A percentile compares a stretch with the other conserved stretches of the same genome.
These are phyloP conservation scores for Australoheros facetus DNA, from an alignment of 2,797 vertebrate genomes.

Conservation along the genomic window DNA sequence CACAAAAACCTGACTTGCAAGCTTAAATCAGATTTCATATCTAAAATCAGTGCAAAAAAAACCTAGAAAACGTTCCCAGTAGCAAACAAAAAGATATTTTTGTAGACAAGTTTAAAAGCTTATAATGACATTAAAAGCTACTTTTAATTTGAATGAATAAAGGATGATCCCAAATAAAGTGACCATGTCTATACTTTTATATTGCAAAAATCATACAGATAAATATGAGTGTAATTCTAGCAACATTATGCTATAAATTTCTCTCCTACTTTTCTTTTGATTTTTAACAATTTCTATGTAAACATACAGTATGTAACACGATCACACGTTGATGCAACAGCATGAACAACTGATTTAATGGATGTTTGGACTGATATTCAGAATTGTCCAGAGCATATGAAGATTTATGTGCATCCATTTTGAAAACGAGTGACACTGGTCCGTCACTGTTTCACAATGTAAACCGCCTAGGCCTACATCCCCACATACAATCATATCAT, in stretches of 20 bases:
- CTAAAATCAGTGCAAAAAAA: neutral
- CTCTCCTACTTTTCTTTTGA: neutral
- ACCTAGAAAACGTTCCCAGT: too few relatives aligned
- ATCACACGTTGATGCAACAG: slow-evolving; percentile 16
- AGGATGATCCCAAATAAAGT: neutral
- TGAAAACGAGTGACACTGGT: neutral
- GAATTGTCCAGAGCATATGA: slow-evolving; percentile 17
- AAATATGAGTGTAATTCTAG: neutral
- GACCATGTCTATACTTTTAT: too few relatives aligned
- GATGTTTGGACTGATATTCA: slow-evolving; percentile 19
- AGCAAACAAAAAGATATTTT: too few relatives aligned
- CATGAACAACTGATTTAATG: slow-evolving; percentile 41
- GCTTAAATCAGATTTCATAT: neutral
- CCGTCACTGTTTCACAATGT: slow-evolving; percentile 33
- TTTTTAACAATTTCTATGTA: neutral
- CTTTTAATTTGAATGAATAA: neutral
- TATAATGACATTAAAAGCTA: too few relatives aligned
- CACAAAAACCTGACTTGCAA: neutral
- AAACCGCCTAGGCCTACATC: slow-evolving; percentile 39
- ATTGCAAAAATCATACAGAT: neutral
- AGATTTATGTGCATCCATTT: slow-evolving; percentile 47
- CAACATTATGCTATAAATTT: neutral
- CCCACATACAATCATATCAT: slow-evolving; percentile 59
- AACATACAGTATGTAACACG: slow-evolving; percentile 5
- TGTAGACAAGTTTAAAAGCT: too few relatives aligned